Percentiles rank a stretch among this genome's conserved stretches.
phyloP scores from a whole-genome alignment of 2,888 invertebrate species.

The Eledone cirrhosa region DNA sequence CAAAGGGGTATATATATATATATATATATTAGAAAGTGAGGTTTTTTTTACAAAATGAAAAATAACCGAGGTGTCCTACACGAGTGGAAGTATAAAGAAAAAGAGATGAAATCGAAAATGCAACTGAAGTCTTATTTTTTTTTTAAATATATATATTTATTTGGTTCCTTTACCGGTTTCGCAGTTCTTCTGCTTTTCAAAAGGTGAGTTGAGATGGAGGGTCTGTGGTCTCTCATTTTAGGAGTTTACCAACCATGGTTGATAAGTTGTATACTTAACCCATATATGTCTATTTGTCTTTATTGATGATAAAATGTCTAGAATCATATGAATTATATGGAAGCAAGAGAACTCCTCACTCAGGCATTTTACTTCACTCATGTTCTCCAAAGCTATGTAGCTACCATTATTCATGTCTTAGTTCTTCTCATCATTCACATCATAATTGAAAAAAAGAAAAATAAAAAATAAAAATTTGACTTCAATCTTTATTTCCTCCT shows the following conservation, averaged over 20 bases:
- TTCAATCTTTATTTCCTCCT: conserved; percentile 18
- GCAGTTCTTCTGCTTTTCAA: too few species aligned
- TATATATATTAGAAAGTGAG: too few species aligned
- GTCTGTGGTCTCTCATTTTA: not conserved
- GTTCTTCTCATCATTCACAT: conserved; percentile 24
- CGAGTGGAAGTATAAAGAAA: too few species aligned
- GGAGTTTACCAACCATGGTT: conserved; percentile 7
- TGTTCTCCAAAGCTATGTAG: conserved; percentile 22
- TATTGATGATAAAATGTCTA: conserved; percentile 28
- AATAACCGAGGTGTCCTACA: too few species aligned
- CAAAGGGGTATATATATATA: too few species aligned
- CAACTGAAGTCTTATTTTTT: too few species aligned
- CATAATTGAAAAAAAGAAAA: conserved; percentile 25
- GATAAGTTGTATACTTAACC: conserved; percentile 19
- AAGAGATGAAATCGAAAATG: too few species aligned
- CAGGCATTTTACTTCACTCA: conserved; percentile 26
- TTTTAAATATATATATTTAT: too few species aligned
- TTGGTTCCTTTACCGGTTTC: too few species aligned
- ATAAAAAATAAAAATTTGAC: not conserved
- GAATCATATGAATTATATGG: conserved; percentile 24
- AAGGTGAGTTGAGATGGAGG: too few species aligned
- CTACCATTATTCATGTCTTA: conserved; percentile 26
- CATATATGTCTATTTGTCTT: conserved; percentile 22
- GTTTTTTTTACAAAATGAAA: too few species aligned
- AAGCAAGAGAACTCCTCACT: conserved; percentile 27